Base-by-base conservation (phyloP, 2,888 invertebrate genomes). In the Nomada flava region DNA sequence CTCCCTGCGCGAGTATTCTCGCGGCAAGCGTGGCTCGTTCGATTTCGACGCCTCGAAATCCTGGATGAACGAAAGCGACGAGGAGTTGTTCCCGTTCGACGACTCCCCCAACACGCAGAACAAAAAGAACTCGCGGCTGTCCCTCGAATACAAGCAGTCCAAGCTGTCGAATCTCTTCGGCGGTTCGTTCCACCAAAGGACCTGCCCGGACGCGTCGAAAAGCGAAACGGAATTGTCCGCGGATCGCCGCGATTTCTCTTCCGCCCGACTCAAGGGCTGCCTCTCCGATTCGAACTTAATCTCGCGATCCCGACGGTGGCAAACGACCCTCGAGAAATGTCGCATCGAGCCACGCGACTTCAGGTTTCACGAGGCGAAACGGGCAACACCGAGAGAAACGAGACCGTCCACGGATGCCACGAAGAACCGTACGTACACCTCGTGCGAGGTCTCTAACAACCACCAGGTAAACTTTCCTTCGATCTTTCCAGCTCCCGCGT, bases 91-190 rank as follows among this genome's bases (percentile, higher is more conserved):
- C 13, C 15, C n/a, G 5, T 47, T 64, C 29, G 90, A 91, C 64
- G 86, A 86, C 13, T 90, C 90, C 0, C 90, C 91, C 2, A 88
- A 83, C 20, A 76, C 88, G 11, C 91, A 92, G 44, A 93, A 92
- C 75, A 62, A 71, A 47, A 86, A 84, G 29, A 93, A 93, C 76
- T 83, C 87, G 2, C 82, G 86, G 13, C 74, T 91, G 15, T 91
- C 86, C 5, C 65, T 92, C 64, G 90, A 90, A 60, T 90, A 92
- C 70, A 73, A 83, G 47, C 55, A 60, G 7, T 70, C 63, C 7
- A 79, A 60, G 29, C 20, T 85, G 4, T 26, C 69, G 50, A 15
- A 68, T 42, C 53, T 2, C 13, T 44, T 59, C 9, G 11, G 15
- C 42, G 57, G 13, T 10, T 52, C 62, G 60, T 20, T 29, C n/a